Percentiles rank a stretch among this genome's conserved stretches.
Evolutionary conservation across 2,888 invertebrate genomes (phyloP).

Genomic region (Nipponacmea schrenckii): DNA sequence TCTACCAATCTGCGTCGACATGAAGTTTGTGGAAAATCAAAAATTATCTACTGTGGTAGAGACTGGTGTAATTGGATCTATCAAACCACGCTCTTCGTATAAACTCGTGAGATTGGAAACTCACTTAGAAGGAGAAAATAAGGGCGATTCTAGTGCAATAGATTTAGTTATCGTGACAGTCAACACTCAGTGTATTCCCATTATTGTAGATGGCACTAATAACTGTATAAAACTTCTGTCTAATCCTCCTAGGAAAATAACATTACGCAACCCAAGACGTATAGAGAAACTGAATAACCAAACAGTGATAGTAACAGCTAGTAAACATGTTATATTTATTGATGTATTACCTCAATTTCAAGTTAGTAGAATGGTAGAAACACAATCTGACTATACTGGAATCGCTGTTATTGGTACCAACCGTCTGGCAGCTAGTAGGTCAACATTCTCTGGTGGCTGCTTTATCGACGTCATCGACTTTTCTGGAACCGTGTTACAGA

Average conservation of each 20-base stretch:
- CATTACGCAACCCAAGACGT: background rate
- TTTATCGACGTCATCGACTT: background rate
- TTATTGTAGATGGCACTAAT: background rate
- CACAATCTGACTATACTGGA: background rate
- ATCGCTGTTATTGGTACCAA: conserved; percentile 1
- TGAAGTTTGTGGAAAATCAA: background rate
- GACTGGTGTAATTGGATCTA: background rate
- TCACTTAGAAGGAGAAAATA: conserved; percentile 5
- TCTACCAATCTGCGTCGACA: background rate
- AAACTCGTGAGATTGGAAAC: background rate
- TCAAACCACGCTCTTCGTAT: background rate
- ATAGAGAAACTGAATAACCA: background rate
- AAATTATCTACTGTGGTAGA: background rate
- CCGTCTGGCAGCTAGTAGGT: background rate
- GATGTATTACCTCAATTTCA: background rate
- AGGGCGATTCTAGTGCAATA: background rate
- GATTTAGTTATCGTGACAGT: background rate
- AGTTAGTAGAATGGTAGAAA: background rate
- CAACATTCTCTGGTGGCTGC: background rate
- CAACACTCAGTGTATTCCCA: background rate
- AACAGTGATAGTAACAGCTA: background rate
- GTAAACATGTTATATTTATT: background rate
- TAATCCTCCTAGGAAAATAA: background rate
- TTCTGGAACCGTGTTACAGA: background rate
- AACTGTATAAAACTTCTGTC: background rate